Base-by-base conservation (phyloP, 2,113 vertebrate genomes). In the Toxostoma redivivum region DNA sequence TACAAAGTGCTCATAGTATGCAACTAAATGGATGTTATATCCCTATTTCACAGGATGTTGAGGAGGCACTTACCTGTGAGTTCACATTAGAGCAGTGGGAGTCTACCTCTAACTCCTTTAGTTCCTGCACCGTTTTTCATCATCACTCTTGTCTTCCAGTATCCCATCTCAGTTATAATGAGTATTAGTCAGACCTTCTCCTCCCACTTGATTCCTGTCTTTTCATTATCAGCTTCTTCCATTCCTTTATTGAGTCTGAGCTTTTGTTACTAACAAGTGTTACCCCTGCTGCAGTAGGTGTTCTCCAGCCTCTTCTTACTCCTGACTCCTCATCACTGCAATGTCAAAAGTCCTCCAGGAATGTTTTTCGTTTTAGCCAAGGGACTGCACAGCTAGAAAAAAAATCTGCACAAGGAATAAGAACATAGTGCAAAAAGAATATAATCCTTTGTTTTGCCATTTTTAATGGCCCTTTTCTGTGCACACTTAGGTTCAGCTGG, bases 341-440 rank as follows among this genome's bases (percentile, higher is more conserved):
- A 15, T 69, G 82, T 58, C 54, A 40, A 53, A 76, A 94, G 60
- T 87, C 61, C 35, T 47, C 42, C 48, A 90, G 78, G 71, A 92
- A 57, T 60, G 53, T 31, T 94, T 79, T 64, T 71, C 57, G 37
- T 86, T 91, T 91, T 73, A 90, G 70, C 42, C 51, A n/a, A 47
- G 57, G 28, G 88, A 90, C 78, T 74, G 88, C 82, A 94, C 54
- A 84, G 40, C 50, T 27, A 58, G 91, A 69, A 67, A 76, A 76
- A 65, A 72, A 72, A n/a, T 45, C 33, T 58, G 35, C 5, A 2
- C 79, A 40, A 70, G 31, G 42, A 84, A 28, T 85, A 88, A 71
- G 66, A 90, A 57, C 18, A 28, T 44, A 57, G 42, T 53, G 33
- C 33, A 95, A 58, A 67, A 87, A 73, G n/a, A 83, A 40, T 70